Base-by-base conservation (phyloP, 2,797 vertebrate genomes). In the Fistularia commersonii region DNA sequence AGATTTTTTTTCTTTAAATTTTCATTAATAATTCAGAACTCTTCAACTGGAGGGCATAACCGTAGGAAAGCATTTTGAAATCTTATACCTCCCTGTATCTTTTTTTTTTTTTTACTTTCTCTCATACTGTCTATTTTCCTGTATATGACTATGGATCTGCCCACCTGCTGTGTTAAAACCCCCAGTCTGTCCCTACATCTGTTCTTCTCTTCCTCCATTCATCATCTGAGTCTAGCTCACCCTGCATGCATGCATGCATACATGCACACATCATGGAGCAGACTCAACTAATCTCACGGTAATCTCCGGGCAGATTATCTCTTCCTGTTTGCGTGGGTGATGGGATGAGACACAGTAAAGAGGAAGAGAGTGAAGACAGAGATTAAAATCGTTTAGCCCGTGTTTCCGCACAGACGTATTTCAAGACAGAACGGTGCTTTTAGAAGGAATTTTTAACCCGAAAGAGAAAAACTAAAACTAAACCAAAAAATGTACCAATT, bases 271-370 rank as follows among this genome's bases (percentile, higher is more conserved):
- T 72, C 63, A 61, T 61, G 66, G 47, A 72, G 57, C 39, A 71
- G 64, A 70, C 72, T 65, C 57, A 64, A 79, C 72, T 82, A 82
- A 87, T 82, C 83, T 72, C 77, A 49, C 52, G 61, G 67, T 85
- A 82, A 85, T 84, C 79, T 79, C 69, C 36, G 6, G 42, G 45
- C 66, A 68, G 82, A 85, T 87, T 78, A 85, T 85, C 61, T 56
- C 48, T 54, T 68, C 47, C 64, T 42, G 45, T 74, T 73, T 57
- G 52, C 53, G 7, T 3, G 49, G 40, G 54, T 54, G 67, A 66
- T 66, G 54, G 51, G 54, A 57, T 48, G 23, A 43, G 61, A 54
- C 37, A 49, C 56, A 44, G 54, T 14, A 11, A 9, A 38, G 49
- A 7, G 10, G 32, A n/a, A 43, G 35, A 51, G 57, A 49, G 47